These are phyloP conservation scores for Lasioglossum malachurum DNA, from an alignment of 2,888 invertebrate genomes.

Conservation along the genomic window DNA sequence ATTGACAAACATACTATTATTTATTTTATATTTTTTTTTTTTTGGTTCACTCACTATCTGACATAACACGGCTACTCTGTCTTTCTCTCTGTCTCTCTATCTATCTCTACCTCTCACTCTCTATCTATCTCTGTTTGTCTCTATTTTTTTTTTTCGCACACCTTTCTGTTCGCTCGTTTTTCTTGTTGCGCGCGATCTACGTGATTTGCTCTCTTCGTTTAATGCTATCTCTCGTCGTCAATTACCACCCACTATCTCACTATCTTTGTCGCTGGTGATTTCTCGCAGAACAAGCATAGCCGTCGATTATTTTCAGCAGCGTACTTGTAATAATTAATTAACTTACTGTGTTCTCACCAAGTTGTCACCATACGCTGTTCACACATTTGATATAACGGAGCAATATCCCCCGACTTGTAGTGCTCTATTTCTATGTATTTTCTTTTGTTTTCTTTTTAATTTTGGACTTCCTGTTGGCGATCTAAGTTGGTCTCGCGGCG, in stretches of 20 bases:
- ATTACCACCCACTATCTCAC: conserved; percentile 7
- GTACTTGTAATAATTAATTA: conserved; percentile 18
- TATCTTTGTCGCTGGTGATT: conserved; percentile 8
- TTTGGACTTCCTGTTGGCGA: background rate
- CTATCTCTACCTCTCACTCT: conserved; percentile 8
- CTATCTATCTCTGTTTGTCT: conserved; percentile 17
- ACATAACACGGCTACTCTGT: conserved; percentile 53
- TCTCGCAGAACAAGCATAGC: background rate
- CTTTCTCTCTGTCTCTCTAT: conserved; percentile 42
- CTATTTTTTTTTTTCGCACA: conserved; percentile 16
- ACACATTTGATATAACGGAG: conserved; percentile 23
- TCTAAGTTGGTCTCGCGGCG: conserved; percentile 23
- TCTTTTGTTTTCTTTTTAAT: background rate
- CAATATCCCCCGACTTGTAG: background rate
- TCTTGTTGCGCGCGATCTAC: conserved; percentile 44
- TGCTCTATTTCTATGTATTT: background rate
- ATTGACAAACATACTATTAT: conserved; percentile 45
- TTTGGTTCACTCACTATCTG: conserved; percentile 24
- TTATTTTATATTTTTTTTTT: conserved; percentile 30
- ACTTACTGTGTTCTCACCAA: conserved; percentile 43
- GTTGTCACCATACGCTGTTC: conserved; percentile 35
- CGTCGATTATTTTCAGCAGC: conserved; percentile 16
- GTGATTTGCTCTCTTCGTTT: conserved; percentile 48
- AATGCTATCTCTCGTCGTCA: conserved; percentile 55
- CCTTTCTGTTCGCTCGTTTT: conserved; percentile 37